Percentiles rank a stretch among this genome's conserved stretches.
Evolutionary conservation across 2,797 vertebrate species (phyloP).

Genomic region (Leptodactylus fallax): DNA sequence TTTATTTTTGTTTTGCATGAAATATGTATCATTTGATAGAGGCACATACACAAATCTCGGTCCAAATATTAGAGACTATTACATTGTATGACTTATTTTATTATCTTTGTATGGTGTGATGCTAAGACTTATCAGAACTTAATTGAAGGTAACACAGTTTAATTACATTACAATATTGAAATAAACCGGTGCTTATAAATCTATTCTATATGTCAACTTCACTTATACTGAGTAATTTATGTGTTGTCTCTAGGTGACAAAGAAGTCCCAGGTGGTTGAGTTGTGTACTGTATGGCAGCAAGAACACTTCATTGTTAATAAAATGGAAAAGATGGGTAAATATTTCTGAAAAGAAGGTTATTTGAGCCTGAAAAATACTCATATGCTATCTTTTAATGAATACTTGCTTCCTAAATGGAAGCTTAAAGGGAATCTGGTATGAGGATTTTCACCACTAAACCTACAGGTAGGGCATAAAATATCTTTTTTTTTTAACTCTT

Average conservation of each 20-base stretch:
- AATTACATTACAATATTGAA: conserved; percentile 49
- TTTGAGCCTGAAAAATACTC: not conserved
- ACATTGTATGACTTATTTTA: not conserved
- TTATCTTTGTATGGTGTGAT: not conserved
- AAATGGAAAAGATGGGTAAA: conserved; percentile 6
- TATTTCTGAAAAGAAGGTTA: conserved; percentile 1
- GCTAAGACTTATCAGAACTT: conserved; percentile 6
- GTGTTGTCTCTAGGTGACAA: conserved; percentile 32
- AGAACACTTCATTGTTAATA: conserved; percentile 19
- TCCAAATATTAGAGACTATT: not conserved
- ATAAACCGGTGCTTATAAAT: conserved; percentile 38
- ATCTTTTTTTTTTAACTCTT: too few species aligned
- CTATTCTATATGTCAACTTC: conserved; percentile 31
- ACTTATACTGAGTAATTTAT: conserved; percentile 37
- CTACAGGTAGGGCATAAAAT: too few species aligned
- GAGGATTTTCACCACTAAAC: too few species aligned
- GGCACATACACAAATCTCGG: not conserved
- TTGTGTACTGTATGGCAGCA: conserved; percentile 22
- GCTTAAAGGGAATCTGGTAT: not conserved
- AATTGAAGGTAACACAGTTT: conserved; percentile 36
- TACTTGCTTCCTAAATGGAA: not conserved
- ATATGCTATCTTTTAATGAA: not conserved
- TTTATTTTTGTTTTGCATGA: not conserved
- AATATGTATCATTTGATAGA: not conserved
- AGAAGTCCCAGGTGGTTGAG: conserved; percentile 21